Evolutionary conservation across 2,797 vertebrate genomes (phyloP).

Genomic region (Atherinosoma microstoma): DNA sequence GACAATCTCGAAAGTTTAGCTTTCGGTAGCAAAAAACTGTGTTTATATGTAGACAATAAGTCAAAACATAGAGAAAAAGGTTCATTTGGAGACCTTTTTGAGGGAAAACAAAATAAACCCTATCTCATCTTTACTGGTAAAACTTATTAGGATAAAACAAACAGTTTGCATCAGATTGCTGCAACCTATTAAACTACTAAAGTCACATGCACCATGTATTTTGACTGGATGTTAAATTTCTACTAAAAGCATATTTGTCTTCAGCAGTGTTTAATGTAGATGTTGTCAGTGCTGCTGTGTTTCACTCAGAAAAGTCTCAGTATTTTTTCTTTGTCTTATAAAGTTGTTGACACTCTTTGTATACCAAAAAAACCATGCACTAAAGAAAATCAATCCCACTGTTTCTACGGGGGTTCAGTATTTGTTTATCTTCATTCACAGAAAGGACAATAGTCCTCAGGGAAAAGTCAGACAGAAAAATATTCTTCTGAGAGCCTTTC

Average conservation of each 20-base stretch:
- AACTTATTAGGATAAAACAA: too few species aligned
- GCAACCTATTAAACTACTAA: too few species aligned
- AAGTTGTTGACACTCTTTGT: too few species aligned
- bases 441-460: constrained; percentile 49
- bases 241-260: neutral
- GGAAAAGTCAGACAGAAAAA: constrained; percentile 51
- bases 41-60: too few species aligned
- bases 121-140: too few species aligned
- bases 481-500: constrained; percentile 49
- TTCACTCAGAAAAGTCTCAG: constrained; percentile 6
- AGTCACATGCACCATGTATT: too few species aligned
- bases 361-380: neutral
- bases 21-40: too few species aligned
- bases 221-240: neutral
- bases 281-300: neutral
- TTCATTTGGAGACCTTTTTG: too few species aligned
- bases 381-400: constrained; percentile 16
- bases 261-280: neutral
- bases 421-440: constrained; percentile 37
- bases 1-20: too few species aligned
- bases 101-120: too few species aligned
- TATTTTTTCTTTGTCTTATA: neutral
- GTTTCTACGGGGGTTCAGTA: constrained; percentile 13
- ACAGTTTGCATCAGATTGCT: too few species aligned
- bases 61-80: too few species aligned